Evolutionary conservation across 2,113 vertebrate genomes (phyloP).

Genomic region (Semnopithecus entellus): DNA sequence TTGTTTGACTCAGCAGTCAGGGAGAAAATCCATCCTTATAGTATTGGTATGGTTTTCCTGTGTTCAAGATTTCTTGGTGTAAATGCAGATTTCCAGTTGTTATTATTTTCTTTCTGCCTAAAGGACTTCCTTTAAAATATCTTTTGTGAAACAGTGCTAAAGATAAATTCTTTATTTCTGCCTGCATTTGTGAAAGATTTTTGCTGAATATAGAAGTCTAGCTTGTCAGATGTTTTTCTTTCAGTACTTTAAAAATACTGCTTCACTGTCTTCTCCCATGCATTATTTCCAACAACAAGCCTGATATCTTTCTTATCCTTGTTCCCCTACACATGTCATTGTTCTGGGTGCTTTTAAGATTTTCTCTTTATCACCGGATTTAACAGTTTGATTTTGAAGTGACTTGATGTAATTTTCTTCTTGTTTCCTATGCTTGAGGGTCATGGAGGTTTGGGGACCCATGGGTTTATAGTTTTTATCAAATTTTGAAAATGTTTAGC

Average conservation of each 20-base stretch:
- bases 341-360: neutral
- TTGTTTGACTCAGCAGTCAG: neutral
- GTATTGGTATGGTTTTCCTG: neutral
- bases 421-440: neutral
- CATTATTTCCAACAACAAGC: neutral
- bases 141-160: neutral
- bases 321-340: neutral
- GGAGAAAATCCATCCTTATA: neutral
- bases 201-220: neutral
- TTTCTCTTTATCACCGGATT: conserved; percentile 12
- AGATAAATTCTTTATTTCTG: neutral
- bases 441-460: neutral
- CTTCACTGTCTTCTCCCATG: neutral
- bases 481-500: neutral
- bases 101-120: neutral
- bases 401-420: neutral
- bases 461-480: neutral
- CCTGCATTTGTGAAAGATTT: conserved; percentile 7
- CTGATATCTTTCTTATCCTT: neutral
- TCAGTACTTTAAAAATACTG: neutral
- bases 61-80: neutral
- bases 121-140: neutral
- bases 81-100: neutral
- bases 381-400: neutral
- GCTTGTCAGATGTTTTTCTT: neutral